Evolutionary conservation across 2,113 vertebrate species (phyloP).

Genomic region (Charina bottae): DNA sequence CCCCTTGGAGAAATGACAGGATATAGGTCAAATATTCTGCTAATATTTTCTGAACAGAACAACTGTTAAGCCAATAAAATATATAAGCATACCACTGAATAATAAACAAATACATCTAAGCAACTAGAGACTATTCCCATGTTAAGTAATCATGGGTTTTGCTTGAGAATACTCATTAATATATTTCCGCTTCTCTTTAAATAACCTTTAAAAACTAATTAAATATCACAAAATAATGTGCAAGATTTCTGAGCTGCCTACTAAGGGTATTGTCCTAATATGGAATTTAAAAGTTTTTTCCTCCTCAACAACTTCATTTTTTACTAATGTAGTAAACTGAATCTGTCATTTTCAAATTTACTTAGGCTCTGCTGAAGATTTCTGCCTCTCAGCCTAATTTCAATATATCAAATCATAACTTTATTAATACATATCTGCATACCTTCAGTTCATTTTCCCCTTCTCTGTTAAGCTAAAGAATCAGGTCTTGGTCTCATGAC

Average conservation of each 20-base stretch:
- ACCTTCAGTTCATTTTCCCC: slow-evolving; percentile 26
- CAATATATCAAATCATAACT: background rate
- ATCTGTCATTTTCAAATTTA: background rate
- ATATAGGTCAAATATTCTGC: background rate
- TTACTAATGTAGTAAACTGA: background rate
- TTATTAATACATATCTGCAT: slow-evolving; percentile 2
- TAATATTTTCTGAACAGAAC: background rate
- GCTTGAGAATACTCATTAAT: background rate
- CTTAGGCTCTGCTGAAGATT: background rate
- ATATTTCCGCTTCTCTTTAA: background rate
- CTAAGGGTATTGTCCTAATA: background rate
- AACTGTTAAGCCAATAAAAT: background rate
- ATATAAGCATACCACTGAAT: background rate
- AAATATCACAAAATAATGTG: background rate
- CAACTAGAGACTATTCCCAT: background rate
- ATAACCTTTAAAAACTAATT: background rate
- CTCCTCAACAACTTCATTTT: background rate
- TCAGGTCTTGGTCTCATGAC: slow-evolving; percentile 51
- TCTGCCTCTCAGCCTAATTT: background rate
- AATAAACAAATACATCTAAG: background rate
- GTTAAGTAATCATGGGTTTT: background rate
- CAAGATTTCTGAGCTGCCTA: background rate
- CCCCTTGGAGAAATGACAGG: background rate
- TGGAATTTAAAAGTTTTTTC: background rate
- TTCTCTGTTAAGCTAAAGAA: slow-evolving; percentile 33